phyloP scores from a whole-genome alignment of 2,888 invertebrate species.

The Tipula confusa region DNA sequence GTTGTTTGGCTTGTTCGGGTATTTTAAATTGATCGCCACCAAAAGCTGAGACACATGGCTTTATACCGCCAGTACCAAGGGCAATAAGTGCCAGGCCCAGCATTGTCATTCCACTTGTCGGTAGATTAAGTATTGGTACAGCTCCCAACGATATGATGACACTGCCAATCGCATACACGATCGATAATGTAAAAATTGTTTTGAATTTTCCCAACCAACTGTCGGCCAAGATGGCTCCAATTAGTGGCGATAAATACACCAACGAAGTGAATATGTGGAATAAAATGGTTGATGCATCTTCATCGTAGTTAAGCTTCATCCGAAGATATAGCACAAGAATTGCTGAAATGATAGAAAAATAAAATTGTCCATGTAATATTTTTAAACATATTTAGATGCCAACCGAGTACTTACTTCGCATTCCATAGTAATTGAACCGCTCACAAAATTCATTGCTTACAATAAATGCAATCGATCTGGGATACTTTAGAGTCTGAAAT shows the following conservation, averaged over 20 bases:
- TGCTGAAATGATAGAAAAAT: slow-evolving; percentile 55
- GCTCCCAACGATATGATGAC: slow-evolving; percentile 68
- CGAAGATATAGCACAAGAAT: slow-evolving; percentile 78
- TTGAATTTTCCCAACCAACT: slow-evolving; percentile 63
- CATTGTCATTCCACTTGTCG: slow-evolving; percentile 56
- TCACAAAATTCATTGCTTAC: slow-evolving; percentile 97
- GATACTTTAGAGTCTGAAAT: slow-evolving; percentile 67
- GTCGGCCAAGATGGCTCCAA: slow-evolving; percentile 87
- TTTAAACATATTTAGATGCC: not conserved
- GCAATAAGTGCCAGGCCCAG: slow-evolving; percentile 67
- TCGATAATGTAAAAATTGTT: slow-evolving; percentile 82
- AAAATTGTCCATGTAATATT: too few species aligned
- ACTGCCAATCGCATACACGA: slow-evolving; percentile 82
- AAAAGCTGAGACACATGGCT: slow-evolving; percentile 85
- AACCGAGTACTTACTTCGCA: slow-evolving; percentile 70
- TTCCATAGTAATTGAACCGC: slow-evolving; percentile 94
- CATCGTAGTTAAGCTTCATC: slow-evolving; percentile 62
- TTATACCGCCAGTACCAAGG: slow-evolving; percentile 84
- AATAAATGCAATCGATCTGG: slow-evolving; percentile 87
- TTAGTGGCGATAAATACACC: slow-evolving; percentile 80
- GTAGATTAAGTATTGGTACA: slow-evolving; percentile 58
- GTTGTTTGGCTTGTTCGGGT: slow-evolving; percentile 67
- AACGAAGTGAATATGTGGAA: slow-evolving; percentile 81
- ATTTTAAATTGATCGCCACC: slow-evolving; percentile 83
- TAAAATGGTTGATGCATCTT: slow-evolving; percentile 68